Percentiles rank a stretch among this genome's conserved stretches.
These are phyloP conservation scores for Aptenodytes forsteri DNA, from an alignment of 2,113 vertebrate genomes.

Conservation along the genomic window DNA sequence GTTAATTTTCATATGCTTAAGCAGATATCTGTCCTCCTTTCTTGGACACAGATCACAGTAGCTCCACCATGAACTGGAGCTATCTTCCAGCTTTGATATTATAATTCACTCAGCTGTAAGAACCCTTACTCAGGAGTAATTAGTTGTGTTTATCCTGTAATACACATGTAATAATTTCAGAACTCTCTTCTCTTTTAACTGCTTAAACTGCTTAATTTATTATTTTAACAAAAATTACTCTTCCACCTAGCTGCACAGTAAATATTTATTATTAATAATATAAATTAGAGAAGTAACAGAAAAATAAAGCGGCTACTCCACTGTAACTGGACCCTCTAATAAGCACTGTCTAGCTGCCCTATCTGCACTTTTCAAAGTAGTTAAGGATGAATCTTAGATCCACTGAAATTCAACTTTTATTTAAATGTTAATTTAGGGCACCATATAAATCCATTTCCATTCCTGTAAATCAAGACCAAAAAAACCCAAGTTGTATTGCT, in stretches of 20 bases:
- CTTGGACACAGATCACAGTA: neutral
- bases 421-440: neutral
- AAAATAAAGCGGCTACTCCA: neutral
- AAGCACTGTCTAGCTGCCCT: neutral
- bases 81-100: neutral
- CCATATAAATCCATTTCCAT: neutral
- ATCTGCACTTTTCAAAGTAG: neutral
- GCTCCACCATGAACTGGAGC: neutral
- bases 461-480: neutral
- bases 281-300: neutral
- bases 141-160: neutral
- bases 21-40: neutral
- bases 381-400: neutral
- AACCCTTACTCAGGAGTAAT: neutral
- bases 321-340: neutral
- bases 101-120: neutral
- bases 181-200: neutral
- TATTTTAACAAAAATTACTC: neutral
- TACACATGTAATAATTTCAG: neutral
- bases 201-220: neutral
- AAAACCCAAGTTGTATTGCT: neutral
- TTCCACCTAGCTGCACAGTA: neutral
- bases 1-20: neutral
- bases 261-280: neutral
- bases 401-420: neutral